A percentile compares a stretch with the other conserved stretches of the same genome.
Conservation (phyloP, 2,888 invertebrate species). For the Podabrus alpinus region DNA sequence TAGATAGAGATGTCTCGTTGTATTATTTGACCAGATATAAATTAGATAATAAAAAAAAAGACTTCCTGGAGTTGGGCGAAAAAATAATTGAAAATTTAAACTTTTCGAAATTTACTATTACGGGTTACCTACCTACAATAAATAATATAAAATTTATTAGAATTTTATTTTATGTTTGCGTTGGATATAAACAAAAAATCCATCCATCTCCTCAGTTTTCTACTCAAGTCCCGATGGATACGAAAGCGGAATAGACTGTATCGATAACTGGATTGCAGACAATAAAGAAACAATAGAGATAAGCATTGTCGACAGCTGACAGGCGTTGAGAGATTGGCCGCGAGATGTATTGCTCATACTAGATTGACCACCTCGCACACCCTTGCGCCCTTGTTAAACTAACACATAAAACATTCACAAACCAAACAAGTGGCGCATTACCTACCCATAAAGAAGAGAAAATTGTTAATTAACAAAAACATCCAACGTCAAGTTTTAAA, state of each 20-base stretch:
- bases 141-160: neutral
- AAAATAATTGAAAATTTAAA: neutral
- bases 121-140: too few relatives aligned
- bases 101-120: neutral
- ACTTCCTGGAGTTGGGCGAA: neutral
- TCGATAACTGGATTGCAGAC: constrained; percentile 57
- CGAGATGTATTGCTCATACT: constrained; percentile 49
- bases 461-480: neutral
- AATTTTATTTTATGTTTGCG: constrained; percentile 4
- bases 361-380: constrained; percentile 26
- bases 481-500: neutral
- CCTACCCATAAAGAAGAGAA: neutral
- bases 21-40: constrained; percentile 17
- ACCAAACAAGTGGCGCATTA: constrained; percentile 4
- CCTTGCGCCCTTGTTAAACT: neutral
- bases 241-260: constrained; percentile 47
- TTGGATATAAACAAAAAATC: constrained; percentile 46
- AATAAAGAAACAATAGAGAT: constrained; percentile 58
- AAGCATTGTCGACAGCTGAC: constrained; percentile 57
- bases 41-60: constrained; percentile 5
- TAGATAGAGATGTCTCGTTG: constrained; percentile 35
- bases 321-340: constrained; percentile 56
- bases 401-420: constrained; percentile 11
- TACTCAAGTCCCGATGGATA: constrained; percentile 48
- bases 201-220: constrained; percentile 50